Base-by-base conservation (phyloP, 2,888 invertebrate species). In the Spilosoma lubricipeda region DNA sequence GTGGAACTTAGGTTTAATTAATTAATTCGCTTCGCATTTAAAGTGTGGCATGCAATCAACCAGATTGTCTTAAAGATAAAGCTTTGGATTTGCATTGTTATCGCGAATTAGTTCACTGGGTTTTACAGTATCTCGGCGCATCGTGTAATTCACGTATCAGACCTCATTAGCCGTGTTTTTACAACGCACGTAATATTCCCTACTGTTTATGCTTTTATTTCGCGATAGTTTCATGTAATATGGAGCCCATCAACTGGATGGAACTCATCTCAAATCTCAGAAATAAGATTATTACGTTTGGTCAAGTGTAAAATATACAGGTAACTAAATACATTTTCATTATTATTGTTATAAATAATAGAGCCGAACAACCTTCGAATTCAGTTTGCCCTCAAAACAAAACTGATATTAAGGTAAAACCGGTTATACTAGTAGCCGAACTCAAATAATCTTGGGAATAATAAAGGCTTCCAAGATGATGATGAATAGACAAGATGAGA, bases 101-200 rank as follows among this genome's bases (percentile, higher is more conserved):
- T 77, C 67, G 67, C 15, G 67, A 80, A 73, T 72, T 77, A 77
- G 79, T 83, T 74, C 73, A 79, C 71, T 79, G 67, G 77, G 81
- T 72, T 65, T 74, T 64, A 63, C n/a, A n/a, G 63, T 42, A 67
- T 39, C 70, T 52, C 13, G 18, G 30, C 59, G 52, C 52, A 56
- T 56, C 52, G 27, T 30, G 42, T 66, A 65, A 71, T 52, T n/a
- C 64, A 66, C n/a, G 36, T 70, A 36, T 27, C 9, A 59, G 36
- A 23, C n/a, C 15, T n/a, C 59, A 59, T 56, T 36, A 7, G 23
- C 69, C 23, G 59, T 63, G 30, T 63, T 70, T 63, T 70, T 39
- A 36, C 2, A 42, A n/a, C n/a, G n/a, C n/a, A n/a, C n/a, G n/a
- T n/a, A n/a, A n/a, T n/a, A n/a, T n/a, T n/a, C n/a, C n/a, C n/a